Evolutionary conservation across 2,888 invertebrate species (phyloP).

Genomic region (Polyommatus iphigenia): DNA sequence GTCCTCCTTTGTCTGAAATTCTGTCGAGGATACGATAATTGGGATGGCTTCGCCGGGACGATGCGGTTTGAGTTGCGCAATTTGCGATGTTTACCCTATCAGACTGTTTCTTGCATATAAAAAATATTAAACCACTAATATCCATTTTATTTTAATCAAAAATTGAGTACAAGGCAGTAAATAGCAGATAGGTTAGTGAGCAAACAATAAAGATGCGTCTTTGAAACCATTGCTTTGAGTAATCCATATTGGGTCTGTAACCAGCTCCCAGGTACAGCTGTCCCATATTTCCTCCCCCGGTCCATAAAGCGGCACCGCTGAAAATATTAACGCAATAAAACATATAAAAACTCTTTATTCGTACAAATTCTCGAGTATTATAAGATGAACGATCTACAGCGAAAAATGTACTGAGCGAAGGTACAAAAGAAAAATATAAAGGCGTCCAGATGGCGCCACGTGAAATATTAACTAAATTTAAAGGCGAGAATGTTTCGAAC

Average conservation of each 20-base stretch:
- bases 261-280: conserved; percentile 2
- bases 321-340: conserved; percentile 24
- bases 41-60: not conserved
- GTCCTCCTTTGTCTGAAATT: conserved; percentile 2
- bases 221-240: not conserved
- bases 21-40: not conserved
- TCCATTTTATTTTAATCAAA: no score
- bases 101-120: not conserved
- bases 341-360: conserved; percentile 21
- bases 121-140: no score
- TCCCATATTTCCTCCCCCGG: not conserved
- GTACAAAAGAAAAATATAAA: conserved; percentile 50
- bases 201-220: not conserved
- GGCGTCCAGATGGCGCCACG: conserved; percentile 69
- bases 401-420: conserved; percentile 37
- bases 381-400: conserved; percentile 38
- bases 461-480: conserved; percentile 72
- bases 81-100: not conserved
- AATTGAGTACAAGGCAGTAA: not conserved
- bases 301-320: conserved; percentile 12
- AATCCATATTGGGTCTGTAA: not conserved
- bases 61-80: not conserved
- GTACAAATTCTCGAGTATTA: conserved; percentile 28
- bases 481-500: conserved; percentile 58
- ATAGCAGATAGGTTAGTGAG: not conserved